Conservation (phyloP, 2,113 vertebrate species). For the Ivindomyrus marchei region DNA sequence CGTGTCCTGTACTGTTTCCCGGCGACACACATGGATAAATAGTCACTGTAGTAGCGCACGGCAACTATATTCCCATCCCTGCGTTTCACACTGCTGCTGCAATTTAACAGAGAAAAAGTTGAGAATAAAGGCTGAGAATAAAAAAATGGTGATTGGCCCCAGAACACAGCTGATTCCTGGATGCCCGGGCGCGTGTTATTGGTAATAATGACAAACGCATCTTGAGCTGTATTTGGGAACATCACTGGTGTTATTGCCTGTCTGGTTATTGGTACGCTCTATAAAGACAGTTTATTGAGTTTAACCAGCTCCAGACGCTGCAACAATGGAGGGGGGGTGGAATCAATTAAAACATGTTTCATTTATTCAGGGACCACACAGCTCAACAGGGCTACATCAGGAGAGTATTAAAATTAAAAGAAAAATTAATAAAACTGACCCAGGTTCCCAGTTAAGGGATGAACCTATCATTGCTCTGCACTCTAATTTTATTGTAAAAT, state of each 20-base stretch:
- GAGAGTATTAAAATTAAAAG: constrained; percentile 69
- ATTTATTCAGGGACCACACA: constrained; percentile 74
- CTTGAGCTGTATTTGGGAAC: not conserved
- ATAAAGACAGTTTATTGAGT: constrained; percentile 14
- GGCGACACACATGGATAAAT: not conserved
- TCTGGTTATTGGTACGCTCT: not conserved
- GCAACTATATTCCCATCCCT: not conserved
- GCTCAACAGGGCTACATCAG: constrained; percentile 70
- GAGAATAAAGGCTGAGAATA: not conserved
- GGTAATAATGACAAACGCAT: not conserved
- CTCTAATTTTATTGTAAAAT: constrained; percentile 80
- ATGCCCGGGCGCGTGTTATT: not conserved
- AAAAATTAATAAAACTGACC: constrained; percentile 77
- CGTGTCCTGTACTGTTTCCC: not conserved
- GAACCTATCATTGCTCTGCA: constrained; percentile 73
- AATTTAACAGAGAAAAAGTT: not conserved
- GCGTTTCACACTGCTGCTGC: not conserved
- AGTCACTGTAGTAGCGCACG: not conserved
- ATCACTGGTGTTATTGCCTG: not conserved
- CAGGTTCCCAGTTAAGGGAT: constrained; percentile 64
- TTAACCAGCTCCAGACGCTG: not conserved
- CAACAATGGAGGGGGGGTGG: not conserved
- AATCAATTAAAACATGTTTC: constrained; percentile 43
- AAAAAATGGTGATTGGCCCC: not conserved
- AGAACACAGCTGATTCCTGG: not conserved